phyloP scores from a whole-genome alignment of 2,888 invertebrate species.

The Maniola hyperantus region DNA sequence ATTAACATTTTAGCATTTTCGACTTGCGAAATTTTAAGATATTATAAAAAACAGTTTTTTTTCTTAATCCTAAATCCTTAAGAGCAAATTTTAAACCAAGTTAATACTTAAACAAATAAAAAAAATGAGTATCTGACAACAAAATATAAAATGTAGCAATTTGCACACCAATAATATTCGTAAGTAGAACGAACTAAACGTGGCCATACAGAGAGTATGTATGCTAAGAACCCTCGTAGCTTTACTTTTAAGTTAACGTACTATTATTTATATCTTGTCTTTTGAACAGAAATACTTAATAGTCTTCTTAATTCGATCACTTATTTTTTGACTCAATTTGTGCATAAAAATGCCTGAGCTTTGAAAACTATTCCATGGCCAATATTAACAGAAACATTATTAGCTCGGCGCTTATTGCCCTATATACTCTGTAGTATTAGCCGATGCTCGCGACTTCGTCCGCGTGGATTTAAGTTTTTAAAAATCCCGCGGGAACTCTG shows the following conservation, averaged over 20 bases:
- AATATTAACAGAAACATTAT: background rate
- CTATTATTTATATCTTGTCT: too few species aligned
- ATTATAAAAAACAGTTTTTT: background rate
- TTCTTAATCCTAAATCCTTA: background rate
- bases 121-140: constrained; percentile 12
- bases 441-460: too few species aligned
- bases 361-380: background rate
- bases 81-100: background rate
- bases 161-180: too few species aligned
- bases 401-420: background rate
- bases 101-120: background rate
- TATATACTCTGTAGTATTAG: background rate
- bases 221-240: too few species aligned
- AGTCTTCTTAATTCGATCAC: too few species aligned
- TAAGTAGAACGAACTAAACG: too few species aligned
- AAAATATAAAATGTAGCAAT: background rate
- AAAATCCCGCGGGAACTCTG: too few species aligned
- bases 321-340: background rate
- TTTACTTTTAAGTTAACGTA: too few species aligned
- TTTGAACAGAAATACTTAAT: too few species aligned
- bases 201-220: too few species aligned
- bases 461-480: too few species aligned
- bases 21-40: background rate
- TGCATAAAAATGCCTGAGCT: background rate
- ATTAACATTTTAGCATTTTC: constrained; percentile 41